phyloP scores from a whole-genome alignment of 2,113 vertebrate genomes.

The Tachycineta bicolor region DNA sequence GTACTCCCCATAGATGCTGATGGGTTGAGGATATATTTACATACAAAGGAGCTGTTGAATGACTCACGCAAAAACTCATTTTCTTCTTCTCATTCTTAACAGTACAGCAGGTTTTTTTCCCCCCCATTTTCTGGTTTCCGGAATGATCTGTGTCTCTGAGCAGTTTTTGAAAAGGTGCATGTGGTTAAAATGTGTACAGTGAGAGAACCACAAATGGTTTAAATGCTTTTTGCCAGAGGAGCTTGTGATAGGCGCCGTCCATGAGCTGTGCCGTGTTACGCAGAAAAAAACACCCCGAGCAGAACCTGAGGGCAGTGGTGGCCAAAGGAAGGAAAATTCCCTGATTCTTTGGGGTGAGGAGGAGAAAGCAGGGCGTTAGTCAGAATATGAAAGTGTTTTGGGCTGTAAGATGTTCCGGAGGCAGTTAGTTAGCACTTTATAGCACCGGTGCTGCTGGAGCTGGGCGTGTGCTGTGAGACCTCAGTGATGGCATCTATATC shows the following conservation, averaged over 20 bases:
- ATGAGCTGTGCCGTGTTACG: neutral
- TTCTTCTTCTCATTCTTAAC: constrained; percentile 1
- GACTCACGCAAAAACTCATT: neutral
- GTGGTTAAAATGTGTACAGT: neutral
- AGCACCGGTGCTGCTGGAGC: neutral
- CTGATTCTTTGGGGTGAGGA: neutral
- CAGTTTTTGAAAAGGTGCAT: neutral
- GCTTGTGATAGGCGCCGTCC: neutral
- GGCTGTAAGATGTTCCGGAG: neutral
- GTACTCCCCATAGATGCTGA: constrained; percentile 57
- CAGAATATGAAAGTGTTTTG: neutral
- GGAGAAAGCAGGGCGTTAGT: neutral
- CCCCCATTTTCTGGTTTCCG: neutral
- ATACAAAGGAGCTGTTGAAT: constrained; percentile 22
- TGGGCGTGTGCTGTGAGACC: neutral
- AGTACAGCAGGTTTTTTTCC: neutral
- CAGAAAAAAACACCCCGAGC: neutral
- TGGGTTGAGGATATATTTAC: constrained; percentile 50
- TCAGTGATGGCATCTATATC: neutral
- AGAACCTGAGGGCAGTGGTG: neutral
- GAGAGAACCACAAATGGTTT: neutral
- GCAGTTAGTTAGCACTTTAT: neutral
- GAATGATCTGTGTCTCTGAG: neutral
- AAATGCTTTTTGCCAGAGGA: neutral
- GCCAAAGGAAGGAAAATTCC: neutral